These are phyloP conservation scores for Bufotes viridis DNA, from an alignment of 2,797 vertebrate genomes.

Conservation along the genomic window DNA sequence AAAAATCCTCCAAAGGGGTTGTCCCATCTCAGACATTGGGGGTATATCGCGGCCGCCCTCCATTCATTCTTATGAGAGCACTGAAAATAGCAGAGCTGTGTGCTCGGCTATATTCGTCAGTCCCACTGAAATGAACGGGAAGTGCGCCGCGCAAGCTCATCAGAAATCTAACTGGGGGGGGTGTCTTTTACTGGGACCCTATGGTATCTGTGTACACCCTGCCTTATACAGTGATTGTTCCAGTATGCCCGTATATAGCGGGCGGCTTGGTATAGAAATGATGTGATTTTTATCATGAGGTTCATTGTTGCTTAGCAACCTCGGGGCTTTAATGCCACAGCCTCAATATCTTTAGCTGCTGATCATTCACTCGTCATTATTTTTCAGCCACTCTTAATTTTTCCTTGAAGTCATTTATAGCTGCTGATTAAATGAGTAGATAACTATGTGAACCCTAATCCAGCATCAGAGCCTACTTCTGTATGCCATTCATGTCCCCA, in stretches of 20 bases:
- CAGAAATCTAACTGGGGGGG: too few species aligned
- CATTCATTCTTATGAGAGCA: too few species aligned
- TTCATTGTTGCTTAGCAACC: conserved; percentile 46
- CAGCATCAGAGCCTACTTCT: background rate
- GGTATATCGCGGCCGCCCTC: too few species aligned
- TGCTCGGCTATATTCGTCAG: too few species aligned
- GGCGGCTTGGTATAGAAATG: background rate
- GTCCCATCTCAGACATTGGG: too few species aligned
- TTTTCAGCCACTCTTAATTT: conserved; percentile 7
- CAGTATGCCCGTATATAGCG: too few species aligned
- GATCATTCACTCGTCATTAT: conserved; percentile 24
- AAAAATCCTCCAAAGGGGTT: too few species aligned
- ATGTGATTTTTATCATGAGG: conserved; percentile 6
- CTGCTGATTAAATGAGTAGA: background rate
- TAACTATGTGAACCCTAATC: background rate
- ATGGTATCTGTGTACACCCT: too few species aligned
- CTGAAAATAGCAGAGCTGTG: too few species aligned
- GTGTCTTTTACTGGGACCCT: too few species aligned
- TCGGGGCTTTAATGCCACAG: background rate
- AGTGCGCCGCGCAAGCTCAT: too few species aligned
- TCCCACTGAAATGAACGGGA: too few species aligned
- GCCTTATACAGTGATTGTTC: background rate
- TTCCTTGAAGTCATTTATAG: conserved; percentile 1
- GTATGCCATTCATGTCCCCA: background rate
- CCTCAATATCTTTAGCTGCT: background rate